Percentiles rank a stretch among this genome's conserved stretches.
Conservation (phyloP, 1,140 invertebrate species). For the Drosophila nigromelanica region DNA sequence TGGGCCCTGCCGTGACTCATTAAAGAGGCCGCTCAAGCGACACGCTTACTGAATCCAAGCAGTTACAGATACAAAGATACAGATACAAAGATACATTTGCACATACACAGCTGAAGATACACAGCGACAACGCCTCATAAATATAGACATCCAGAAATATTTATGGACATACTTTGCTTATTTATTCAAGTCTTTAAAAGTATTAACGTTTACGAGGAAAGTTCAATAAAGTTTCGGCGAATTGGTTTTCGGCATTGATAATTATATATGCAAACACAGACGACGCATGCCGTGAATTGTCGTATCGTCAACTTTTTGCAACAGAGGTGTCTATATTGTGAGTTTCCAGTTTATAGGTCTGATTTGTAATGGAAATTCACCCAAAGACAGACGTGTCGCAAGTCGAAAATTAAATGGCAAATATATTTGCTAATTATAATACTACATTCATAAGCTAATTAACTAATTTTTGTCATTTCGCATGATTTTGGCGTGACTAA, state of each 20-base stretch:
- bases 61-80: constrained; percentile 10
- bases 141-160: constrained; percentile 18
- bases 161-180: constrained; percentile 39
- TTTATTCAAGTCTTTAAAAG: constrained; percentile 28
- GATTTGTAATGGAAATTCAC: constrained; percentile 37
- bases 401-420: constrained; percentile 5
- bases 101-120: neutral
- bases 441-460: constrained; percentile 32
- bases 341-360: constrained; percentile 19
- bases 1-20: constrained; percentile 51
- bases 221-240: constrained; percentile 39
- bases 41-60: constrained; percentile 52
- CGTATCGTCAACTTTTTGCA: constrained; percentile 10
- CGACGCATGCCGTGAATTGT: too few species aligned
- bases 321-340: constrained; percentile 9
- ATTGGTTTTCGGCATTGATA: constrained; percentile 46
- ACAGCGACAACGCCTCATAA: constrained; percentile 28
- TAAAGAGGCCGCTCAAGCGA: constrained; percentile 33
- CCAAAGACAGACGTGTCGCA: neutral
- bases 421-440: constrained; percentile 38
- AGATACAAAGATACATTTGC: constrained; percentile 16
- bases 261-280: constrained; percentile 50
- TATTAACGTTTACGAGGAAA: constrained; percentile 32
- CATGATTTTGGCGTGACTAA: constrained; percentile 28
- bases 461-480: constrained; percentile 3